Evolutionary conservation across 1,140 invertebrate species (phyloP).

Genomic region (Scaptomyza graminum): DNA sequence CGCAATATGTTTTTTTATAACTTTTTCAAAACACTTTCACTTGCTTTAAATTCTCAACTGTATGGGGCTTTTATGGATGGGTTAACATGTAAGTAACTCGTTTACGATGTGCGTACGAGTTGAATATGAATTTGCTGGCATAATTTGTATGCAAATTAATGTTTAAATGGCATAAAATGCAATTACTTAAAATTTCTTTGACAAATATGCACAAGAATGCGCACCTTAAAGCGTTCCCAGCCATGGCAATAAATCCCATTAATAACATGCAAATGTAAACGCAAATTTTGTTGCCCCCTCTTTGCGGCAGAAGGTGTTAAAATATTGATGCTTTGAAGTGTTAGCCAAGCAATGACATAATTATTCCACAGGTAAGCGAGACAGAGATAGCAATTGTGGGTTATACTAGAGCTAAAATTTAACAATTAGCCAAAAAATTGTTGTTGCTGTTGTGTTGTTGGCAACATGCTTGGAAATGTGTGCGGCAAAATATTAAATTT

Average conservation of each 20-base stretch:
- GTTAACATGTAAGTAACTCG: too few relatives aligned
- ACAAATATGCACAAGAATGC: constrained; percentile 58
- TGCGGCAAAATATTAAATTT: constrained; percentile 35
- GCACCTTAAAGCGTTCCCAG: constrained; percentile 1
- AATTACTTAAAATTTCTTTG: constrained; percentile 77
- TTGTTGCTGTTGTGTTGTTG: constrained; percentile 47
- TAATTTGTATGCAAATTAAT: constrained; percentile 47
- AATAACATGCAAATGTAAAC: constrained; percentile 67
- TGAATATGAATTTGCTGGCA: constrained; percentile 44
- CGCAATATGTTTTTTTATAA: too few relatives aligned
- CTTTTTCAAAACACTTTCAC: background rate
- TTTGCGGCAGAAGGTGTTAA: constrained; percentile 54
- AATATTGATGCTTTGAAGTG: constrained; percentile 58
- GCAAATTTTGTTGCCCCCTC: constrained; percentile 38
- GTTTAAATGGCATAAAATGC: constrained; percentile 53
- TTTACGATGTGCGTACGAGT: constrained; percentile 21
- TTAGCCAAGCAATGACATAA: constrained; percentile 25
- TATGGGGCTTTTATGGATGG: background rate
- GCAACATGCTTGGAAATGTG: constrained; percentile 24
- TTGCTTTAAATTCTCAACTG: too few relatives aligned
- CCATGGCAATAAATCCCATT: constrained; percentile 64
- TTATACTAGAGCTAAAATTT: constrained; percentile 26
- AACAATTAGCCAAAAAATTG: constrained; percentile 62
- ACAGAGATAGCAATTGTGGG: background rate
- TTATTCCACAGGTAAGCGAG: background rate